Evolutionary conservation across 30 jellyfish, hydroid and myxozoan species (phyloP).

Genomic region (Hydra vulgaris): DNA sequence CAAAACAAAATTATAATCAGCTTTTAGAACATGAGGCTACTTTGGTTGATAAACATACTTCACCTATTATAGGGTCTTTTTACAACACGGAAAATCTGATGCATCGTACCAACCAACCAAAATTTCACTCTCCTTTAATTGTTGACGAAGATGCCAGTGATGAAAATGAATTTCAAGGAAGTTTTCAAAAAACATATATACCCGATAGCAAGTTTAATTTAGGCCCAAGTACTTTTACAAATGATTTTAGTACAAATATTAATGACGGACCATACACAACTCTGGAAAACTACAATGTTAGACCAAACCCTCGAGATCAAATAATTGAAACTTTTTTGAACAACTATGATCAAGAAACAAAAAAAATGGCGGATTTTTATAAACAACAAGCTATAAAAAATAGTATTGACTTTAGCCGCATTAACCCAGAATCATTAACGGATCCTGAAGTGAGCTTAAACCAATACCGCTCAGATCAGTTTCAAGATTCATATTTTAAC

Average conservation of each 20-base stretch:
- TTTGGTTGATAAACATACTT: background rate
- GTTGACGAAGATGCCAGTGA: background rate
- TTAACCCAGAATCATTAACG: background rate
- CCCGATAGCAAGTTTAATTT: background rate
- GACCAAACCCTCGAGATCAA: constrained; percentile 9
- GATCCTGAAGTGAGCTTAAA: background rate
- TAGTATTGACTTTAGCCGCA: background rate
- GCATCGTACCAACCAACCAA: background rate
- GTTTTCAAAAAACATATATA: background rate
- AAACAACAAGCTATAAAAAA: background rate
- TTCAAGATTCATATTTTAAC: background rate
- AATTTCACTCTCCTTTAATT: background rate
- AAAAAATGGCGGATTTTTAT: background rate
- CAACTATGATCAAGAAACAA: constrained; percentile 21
- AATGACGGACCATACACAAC: background rate
- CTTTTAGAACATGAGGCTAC: background rate
- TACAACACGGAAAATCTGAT: background rate
- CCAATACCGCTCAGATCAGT: background rate
- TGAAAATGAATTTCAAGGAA: background rate
- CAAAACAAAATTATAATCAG: background rate
- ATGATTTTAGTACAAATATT: background rate
- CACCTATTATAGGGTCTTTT: background rate
- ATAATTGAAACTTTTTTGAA: constrained; percentile 14
- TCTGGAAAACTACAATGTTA: background rate
- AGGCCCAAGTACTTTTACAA: background rate